Conservation (phyloP, 2,888 invertebrate species). For the Dasysyrphus albostriatus region DNA sequence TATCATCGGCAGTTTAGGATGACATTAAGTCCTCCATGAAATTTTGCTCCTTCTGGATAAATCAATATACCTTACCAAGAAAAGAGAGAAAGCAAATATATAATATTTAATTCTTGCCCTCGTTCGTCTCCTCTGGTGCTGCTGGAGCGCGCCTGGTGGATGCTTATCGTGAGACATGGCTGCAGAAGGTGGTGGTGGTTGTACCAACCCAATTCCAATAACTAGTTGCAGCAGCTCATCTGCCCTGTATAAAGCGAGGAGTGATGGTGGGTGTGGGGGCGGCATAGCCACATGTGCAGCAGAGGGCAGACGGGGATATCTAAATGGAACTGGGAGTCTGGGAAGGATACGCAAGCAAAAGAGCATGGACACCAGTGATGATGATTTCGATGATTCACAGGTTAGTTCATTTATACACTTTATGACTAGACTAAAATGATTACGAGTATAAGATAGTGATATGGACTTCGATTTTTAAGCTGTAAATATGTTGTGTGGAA, state of each 20-base stretch:
- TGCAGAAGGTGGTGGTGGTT: conserved; percentile 71
- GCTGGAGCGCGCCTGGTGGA: conserved; percentile 46
- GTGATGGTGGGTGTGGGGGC: conserved; percentile 67
- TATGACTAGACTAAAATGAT: conserved; percentile 36
- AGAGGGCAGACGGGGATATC: conserved; percentile 76
- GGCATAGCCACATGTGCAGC: conserved; percentile 70
- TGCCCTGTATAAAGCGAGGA: conserved; percentile 66
- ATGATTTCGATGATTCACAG: conserved; percentile 85
- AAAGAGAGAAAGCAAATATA: conserved; percentile 60
- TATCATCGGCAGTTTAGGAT: conserved; percentile 59
- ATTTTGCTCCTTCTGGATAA: conserved; percentile 66
- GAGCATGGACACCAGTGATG: conserved; percentile 84
- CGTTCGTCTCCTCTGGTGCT: conserved; percentile 2
- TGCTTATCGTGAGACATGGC: conserved; percentile 67
- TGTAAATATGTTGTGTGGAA: background rate
- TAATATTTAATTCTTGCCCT: conserved; percentile 31
- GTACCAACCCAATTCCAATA: conserved; percentile 72
- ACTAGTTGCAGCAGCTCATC: conserved; percentile 75
- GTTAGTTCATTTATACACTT: conserved; percentile 81
- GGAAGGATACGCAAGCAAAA: conserved; percentile 81
- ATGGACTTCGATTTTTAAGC: conserved; percentile 40
- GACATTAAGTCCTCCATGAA: conserved; percentile 55
- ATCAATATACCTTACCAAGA: conserved; percentile 66
- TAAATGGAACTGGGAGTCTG: conserved; percentile 82
- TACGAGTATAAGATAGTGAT: background rate